Base-by-base conservation (phyloP, 30 jellyfish, hydroid and myxozoan genomes). In the Hydractinia symbiolongicarpus region DNA sequence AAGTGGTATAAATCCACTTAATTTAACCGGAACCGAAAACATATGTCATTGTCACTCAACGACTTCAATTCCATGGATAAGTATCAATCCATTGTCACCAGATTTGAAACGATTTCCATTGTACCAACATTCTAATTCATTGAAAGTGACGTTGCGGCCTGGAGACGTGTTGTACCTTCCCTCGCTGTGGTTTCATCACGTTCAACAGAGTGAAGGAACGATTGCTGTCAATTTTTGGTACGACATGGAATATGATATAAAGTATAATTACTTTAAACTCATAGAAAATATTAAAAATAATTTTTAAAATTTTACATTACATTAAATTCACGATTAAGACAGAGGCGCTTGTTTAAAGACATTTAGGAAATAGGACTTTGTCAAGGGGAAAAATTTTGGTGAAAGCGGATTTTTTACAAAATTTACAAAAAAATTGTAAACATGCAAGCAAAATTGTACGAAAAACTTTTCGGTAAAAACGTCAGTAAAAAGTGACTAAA, bases 121-220 rank as follows among this genome's bases (percentile, higher is more conserved):
- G 57, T 85, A 86, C 69, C 66, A 84, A 44, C 74, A 83, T 9
- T 79, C 94, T 52, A 81, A 81, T 10, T 79, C 58, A 77, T 72
- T 88, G 53, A 21, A 67, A 5, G 94, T 88, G 21, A 87, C 89
- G 15, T 79, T 92, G 9, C 50, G 66, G 5, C 89, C 93, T 9
- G 96, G 98, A 7, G 95, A 92, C 54, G 9, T 92, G 71, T 73
- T 92, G 50, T 92, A 92, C 66, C 84, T 92, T 66, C 98, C 98
- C 4, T 92, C 98, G 4, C 57, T 92, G 68, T 92, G 98, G 98
- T 92, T 92, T 76, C 98, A 92, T 64, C 98, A 92, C 72, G 98
- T 92, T 4, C 95, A 86, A 5, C 98, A 92, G 84, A 53, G 88
- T 50, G 91, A 86, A 58, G 72, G 71, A 21, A 92, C 98, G 50